Conservation (phyloP, 2,797 vertebrate genomes). For the Pangasius mekongensis region DNA sequence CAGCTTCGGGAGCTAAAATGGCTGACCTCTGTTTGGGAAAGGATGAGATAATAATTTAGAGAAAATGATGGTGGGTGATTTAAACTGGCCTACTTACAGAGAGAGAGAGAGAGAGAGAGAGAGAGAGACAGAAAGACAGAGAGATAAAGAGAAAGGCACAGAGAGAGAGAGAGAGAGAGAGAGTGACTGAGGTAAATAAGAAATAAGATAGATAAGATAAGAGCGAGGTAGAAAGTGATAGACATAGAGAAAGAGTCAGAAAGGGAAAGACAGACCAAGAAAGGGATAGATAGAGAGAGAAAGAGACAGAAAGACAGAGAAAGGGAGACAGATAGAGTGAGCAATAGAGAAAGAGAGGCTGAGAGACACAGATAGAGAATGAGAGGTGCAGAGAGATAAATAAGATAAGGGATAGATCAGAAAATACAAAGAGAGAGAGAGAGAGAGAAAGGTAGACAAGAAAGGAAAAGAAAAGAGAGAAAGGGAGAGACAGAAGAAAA, state of each 20-base stretch:
- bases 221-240: background rate
- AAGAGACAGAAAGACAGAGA: background rate
- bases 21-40: conserved; percentile 15
- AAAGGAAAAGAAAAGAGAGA: background rate
- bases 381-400: background rate
- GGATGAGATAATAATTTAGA: background rate
- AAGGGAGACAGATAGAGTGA: background rate
- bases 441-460: background rate
- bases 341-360: background rate
- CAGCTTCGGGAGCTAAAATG: background rate
- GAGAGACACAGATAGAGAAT: background rate
- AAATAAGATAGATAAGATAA: background rate
- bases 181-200: background rate
- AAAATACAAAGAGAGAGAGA: background rate
- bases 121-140: background rate
- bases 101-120: background rate
- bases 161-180: background rate
- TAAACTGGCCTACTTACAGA: conserved; percentile 39
- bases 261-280: background rate
- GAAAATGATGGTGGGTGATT: conserved; percentile 2
- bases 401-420: background rate
- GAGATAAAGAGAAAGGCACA: background rate
- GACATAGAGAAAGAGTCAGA: background rate
- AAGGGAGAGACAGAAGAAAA: background rate
- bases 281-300: too few species aligned